Evolutionary conservation across 1,140 invertebrate genomes (phyloP), one percentile per base, ranked within the genome.

Genomic region (Pachypsylla venusta): DNA sequence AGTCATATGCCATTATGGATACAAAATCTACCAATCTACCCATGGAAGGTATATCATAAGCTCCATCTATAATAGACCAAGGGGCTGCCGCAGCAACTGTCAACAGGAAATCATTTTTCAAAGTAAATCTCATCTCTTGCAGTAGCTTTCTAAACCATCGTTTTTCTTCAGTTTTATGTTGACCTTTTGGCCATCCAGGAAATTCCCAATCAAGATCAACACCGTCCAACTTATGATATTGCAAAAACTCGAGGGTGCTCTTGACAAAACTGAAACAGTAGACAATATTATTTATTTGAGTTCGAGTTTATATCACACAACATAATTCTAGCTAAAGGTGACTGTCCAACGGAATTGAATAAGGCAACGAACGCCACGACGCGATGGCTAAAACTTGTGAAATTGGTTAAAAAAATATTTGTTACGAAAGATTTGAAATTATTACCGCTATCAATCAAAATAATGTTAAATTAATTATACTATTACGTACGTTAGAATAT

Each of bases 1-100:
- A 93, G 69, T 94, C 90, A 67, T 94, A 95, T 0, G 83, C 78
- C 90, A 93, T 93, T 2, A 95, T 65, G 70, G 89, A 91, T 0
- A 91, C 77, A 75, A 82, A 91, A 70, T 93, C 89, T 1, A 87
- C 77, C 70, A 84, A 75, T 54, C 81, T 73, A 61, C 86, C 85
- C 58, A 93, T 76, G 69, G 82, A 76, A 20, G 76, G 73, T 27
- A 92, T 77, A 67, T 89, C 79, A 69, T 93, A 93, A 12, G 83
- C 79, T 56, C 77, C 74, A 67, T 84, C 79, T 2, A 88, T 76
- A 48, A 91, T 84, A 4, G 78, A 75, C 66, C 80, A 72, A 0
- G 82, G 82, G 24, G 88, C 84, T 1, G 81, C 85, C 10, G 87
- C 85, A 1, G 89, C 88, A 10, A 84, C 76, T 12, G 82, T 84